Conservation (phyloP, 1,140 invertebrate species). For the Drosophila yakuba region DNA sequence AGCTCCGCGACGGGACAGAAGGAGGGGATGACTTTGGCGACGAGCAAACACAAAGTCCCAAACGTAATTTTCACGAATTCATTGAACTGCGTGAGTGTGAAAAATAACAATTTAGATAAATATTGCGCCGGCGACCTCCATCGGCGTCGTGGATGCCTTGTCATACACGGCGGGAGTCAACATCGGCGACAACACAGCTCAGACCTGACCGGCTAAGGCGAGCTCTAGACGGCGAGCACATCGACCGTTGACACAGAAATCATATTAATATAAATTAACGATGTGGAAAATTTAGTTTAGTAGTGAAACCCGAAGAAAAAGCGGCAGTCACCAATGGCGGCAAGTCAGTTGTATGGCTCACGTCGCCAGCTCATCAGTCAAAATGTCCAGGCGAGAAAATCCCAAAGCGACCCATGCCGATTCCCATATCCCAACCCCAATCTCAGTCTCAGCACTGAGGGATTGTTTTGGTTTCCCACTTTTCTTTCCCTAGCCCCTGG, state of each 20-base stretch:
- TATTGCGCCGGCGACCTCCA: conserved; percentile 81
- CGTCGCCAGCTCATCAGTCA: conserved; percentile 77
- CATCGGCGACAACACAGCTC: conserved; percentile 19
- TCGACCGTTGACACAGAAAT: conserved; percentile 84
- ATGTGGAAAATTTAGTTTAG: conserved; percentile 85
- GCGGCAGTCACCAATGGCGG: conserved; percentile 15
- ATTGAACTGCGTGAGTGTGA: conserved; percentile 85
- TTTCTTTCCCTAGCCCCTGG: neutral
- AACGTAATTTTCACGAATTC: conserved; percentile 85
- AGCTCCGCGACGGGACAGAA: conserved; percentile 3
- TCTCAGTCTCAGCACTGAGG: conserved; percentile 48
- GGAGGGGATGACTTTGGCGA: conserved; percentile 10
- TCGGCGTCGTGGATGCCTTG: conserved; percentile 52
- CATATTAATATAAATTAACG: conserved; percentile 85
- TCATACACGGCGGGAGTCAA: conserved; percentile 53
- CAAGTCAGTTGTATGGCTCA: conserved; percentile 57
- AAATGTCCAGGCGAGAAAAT: conserved; percentile 73
- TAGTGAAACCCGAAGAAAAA: conserved; percentile 70
- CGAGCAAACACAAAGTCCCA: conserved; percentile 84
- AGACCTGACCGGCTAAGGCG: conserved; percentile 7
- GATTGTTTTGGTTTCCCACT: conserved; percentile 58
- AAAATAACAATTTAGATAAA: conserved; percentile 85
- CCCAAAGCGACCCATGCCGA: conserved; percentile 46
- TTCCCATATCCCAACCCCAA: conserved; percentile 32
- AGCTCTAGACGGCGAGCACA: conserved; percentile 60